phyloP scores from a whole-genome alignment of 2,888 invertebrate genomes.

The Trissonchulus sp. region DNA sequence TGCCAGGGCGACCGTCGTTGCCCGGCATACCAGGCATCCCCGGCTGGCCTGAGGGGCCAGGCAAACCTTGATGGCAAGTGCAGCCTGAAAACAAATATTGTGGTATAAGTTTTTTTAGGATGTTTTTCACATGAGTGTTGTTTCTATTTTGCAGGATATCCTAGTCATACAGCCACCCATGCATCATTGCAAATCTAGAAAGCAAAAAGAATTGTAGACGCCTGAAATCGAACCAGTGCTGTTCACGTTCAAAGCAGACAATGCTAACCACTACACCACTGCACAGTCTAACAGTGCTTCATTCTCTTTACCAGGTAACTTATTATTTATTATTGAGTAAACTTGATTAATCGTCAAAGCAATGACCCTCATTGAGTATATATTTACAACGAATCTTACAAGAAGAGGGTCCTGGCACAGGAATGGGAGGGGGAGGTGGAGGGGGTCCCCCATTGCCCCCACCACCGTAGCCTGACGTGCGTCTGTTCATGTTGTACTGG shows the following conservation, averaged over 20 bases:
- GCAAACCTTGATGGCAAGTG: constrained; percentile 18
- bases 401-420: neutral
- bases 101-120: neutral
- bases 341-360: too few relatives aligned
- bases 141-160: too few relatives aligned
- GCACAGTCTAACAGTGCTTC: too few relatives aligned
- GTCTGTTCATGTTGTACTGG: neutral
- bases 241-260: too few relatives aligned
- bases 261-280: too few relatives aligned
- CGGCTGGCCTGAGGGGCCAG: neutral
- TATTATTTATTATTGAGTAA: too few relatives aligned
- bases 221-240: too few relatives aligned
- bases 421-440: neutral
- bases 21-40: constrained; percentile 15
- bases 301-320: too few relatives aligned
- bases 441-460: neutral
- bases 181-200: too few relatives aligned
- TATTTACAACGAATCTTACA: too few relatives aligned
- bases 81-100: constrained; percentile 13
- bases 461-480: neutral
- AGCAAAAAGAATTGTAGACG: neutral
- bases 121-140: neutral
- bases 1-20: neutral
- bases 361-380: too few relatives aligned
- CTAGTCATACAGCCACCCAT: too few relatives aligned